These are phyloP conservation scores for Nymphalis c-album DNA, from an alignment of 2,888 invertebrate species.

Conservation along the genomic window DNA sequence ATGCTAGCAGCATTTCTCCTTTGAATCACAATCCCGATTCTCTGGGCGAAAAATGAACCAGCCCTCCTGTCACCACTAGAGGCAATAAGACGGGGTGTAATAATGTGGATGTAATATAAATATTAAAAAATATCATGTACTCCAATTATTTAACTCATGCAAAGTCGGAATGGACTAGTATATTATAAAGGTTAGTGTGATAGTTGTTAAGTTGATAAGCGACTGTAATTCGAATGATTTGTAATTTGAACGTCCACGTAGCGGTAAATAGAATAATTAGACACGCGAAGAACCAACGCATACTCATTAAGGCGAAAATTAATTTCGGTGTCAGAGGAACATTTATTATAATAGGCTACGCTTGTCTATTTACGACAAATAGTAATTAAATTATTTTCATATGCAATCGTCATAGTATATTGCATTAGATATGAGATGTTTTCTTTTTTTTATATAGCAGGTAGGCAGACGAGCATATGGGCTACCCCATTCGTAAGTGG, in stretches of 20 bases:
- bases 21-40: too few species aligned
- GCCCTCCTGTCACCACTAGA: too few species aligned
- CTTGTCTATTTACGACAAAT: constrained; percentile 41
- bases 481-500: too few species aligned
- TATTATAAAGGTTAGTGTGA: too few species aligned
- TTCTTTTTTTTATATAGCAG: too few species aligned
- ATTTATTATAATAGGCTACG: constrained; percentile 23
- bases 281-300: constrained; percentile 1
- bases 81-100: too few species aligned
- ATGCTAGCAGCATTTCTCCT: too few species aligned
- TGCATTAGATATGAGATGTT: constrained; percentile 35
- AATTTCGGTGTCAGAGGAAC: constrained; percentile 14
- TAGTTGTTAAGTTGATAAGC: not conserved
- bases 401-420: constrained; percentile 37
- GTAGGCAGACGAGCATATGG: too few species aligned
- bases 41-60: too few species aligned
- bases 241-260: not conserved
- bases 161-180: not conserved
- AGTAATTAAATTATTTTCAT: constrained; percentile 47
- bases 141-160: not conserved
- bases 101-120: too few species aligned
- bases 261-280: constrained; percentile 5
- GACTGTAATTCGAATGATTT: not conserved
- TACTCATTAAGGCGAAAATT: constrained; percentile 24
- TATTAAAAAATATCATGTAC: too few species aligned